Base-by-base conservation (phyloP, 2,113 vertebrate genomes). In the Orientallactaga bullata region DNA sequence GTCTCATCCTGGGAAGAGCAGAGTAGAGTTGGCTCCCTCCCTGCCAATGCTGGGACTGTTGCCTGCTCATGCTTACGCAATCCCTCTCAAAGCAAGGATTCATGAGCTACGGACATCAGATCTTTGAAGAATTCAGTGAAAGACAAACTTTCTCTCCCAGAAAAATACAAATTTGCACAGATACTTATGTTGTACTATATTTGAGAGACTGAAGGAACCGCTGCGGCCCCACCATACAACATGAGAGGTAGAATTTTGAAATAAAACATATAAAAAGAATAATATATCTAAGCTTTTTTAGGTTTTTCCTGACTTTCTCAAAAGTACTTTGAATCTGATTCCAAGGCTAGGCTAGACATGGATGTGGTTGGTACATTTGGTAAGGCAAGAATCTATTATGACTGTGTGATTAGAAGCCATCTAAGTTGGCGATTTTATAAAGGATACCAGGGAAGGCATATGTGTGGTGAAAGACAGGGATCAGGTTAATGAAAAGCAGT, bases 211-310 rank as follows among this genome's bases (percentile, higher is more conserved):
- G 7, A 89, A 91, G 72, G 73, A 66, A 69, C 8, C 26, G 35
- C 42, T 47, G n/a, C 28, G 73, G 18, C 5, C 32, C 32, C 23
- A 72, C n/a, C 3, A 61, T 32, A 20, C 11, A 85, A 37, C 81
- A 61, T 5, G 18, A 47, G 42, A 6, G 42, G n/a, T 37, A 89
- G 68, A 80, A 63, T 51, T 61, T 61, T 58, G 76, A 93, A 86
- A 16, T 21, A 95, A 80, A 78, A 5, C 87, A 85, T 73, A 66
- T 74, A 79, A 85, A 68, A 94, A 35, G 3, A n/a, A 84, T 88
- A 51, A 47, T 32, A n/a, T 65, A 82, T 21, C 6, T 15, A 74
- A 55, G 39, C 9, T 58, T 10, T 76, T 95, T 86, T 63, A 69
- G 66, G n/a, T 81, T 35, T 89, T 23, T n/a, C 55, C 26, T 37